Percentiles rank a stretch among this genome's conserved stretches.
These are phyloP conservation scores for Cheilosia variabilis DNA, from an alignment of 2,888 invertebrate species.

Conservation along the genomic window DNA sequence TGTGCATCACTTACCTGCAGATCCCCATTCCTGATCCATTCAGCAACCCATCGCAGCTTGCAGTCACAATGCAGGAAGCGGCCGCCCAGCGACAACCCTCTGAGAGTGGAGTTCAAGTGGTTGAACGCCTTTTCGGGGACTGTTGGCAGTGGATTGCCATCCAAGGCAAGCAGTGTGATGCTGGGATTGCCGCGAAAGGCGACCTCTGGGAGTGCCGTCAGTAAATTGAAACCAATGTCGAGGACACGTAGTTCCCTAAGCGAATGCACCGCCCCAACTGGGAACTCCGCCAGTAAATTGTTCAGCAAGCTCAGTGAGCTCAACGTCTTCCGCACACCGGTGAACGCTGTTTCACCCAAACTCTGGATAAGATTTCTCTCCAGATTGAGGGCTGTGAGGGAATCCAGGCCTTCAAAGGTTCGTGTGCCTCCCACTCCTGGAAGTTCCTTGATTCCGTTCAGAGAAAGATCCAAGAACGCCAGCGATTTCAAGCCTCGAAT, in stretches of 20 bases:
- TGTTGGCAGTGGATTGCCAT: conserved; percentile 94
- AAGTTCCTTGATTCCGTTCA: conserved; percentile 93
- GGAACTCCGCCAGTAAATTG: conserved; percentile 94
- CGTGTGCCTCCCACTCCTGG: conserved; percentile 88
- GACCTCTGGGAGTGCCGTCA: conserved; percentile 91
- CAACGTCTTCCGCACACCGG: conserved; percentile 91
- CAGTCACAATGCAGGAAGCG: conserved; percentile 95
- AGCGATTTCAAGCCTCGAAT: conserved; percentile 90
- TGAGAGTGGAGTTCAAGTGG: conserved; percentile 91
- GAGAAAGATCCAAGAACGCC: conserved; percentile 94
- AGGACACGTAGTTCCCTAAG: conserved; percentile 92
- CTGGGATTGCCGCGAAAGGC: conserved; percentile 93
- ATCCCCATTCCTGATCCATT: conserved; percentile 94
- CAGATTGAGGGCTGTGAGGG: conserved; percentile 91
- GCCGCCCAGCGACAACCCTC: conserved; percentile 94
- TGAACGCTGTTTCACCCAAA: conserved; percentile 90
- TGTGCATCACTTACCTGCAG: conserved; percentile 87
- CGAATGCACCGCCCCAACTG: conserved; percentile 90
- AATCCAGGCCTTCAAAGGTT: conserved; percentile 90
- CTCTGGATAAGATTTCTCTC: conserved; percentile 94
- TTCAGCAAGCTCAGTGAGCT: conserved; percentile 95
- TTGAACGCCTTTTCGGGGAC: conserved; percentile 91
- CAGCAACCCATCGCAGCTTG: conserved; percentile 93
- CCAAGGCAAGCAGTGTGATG: conserved; percentile 93
- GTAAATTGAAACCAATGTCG: conserved; percentile 95